Evolutionary conservation across 2,888 invertebrate genomes (phyloP), one percentile per base, ranked within the genome.

Genomic region (Volucella bombylans): DNA sequence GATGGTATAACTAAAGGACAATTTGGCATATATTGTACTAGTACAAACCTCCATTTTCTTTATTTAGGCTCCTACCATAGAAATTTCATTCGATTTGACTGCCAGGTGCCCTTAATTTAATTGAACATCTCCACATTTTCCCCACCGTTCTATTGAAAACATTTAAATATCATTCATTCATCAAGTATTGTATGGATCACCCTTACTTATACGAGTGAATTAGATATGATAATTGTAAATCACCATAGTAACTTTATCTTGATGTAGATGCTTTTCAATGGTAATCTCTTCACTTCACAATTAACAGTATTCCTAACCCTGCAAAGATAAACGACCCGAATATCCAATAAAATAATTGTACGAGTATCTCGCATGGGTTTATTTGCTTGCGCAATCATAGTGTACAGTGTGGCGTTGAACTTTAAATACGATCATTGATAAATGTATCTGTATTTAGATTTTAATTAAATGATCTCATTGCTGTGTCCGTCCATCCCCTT

Each of bases 401-500:
- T 74, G 83, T 83, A 79, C 83, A 79, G 78, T 38, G 38, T 31
- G 31, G 31, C 31, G 55, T 73, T 45, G 43, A 78, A 73, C 72
- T 52, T 78, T 67, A 62, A 83, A 74, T 79, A 72, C 68, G 86
- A 82, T 87, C 86, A 86, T 86, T 87, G 83, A 87, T 87, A 87
- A 87, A 87, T 87, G 87, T 86, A 87, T 88, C 87, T 87, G 87
- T 85, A 88, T 88, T 87, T 88, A 82, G 87, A 87, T 87, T 87
- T 87, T 87, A 87, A 87, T 87, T 87, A 88, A 88, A 88, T 87
- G 87, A 87, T 87, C 87, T 87, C 87, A 87, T 87, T 88, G 87
- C 87, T 52, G 61, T 76, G 81, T 77, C 83, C 86, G 82, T 88
- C 86, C 80, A 74, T 82, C 82, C 83, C 62, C 43, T 50, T 62